These are phyloP conservation scores for Dipodomys merriami DNA, from an alignment of 2,113 vertebrate species.

Conservation along the genomic window DNA sequence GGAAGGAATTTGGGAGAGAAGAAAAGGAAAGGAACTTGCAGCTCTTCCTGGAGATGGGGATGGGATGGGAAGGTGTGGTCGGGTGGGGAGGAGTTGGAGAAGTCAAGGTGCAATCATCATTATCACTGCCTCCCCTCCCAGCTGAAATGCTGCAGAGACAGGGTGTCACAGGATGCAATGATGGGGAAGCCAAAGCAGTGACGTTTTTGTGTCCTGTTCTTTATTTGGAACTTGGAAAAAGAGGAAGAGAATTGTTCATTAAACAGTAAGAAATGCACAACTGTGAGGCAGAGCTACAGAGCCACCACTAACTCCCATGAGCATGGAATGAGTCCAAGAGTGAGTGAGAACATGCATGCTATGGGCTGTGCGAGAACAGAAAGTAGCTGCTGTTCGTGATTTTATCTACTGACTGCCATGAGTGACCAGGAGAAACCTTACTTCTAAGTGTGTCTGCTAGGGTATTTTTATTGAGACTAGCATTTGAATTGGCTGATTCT, in stretches of 20 bases:
- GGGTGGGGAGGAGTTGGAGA: no score
- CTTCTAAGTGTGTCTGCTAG: neutral
- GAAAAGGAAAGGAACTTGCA: no score
- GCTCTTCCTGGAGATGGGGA: no score
- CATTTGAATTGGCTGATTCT: neutral
- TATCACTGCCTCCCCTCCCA: neutral
- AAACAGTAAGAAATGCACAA: neutral
- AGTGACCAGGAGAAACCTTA: neutral
- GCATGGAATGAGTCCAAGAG: neutral
- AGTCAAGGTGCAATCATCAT: no score
- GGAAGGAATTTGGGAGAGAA: neutral
- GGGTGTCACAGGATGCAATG: neutral
- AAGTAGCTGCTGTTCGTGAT: neutral
- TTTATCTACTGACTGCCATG: neutral
- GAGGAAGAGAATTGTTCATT: fast-evolving
- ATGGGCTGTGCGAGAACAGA: neutral
- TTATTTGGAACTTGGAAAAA: neutral
- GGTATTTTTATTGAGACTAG: neutral
- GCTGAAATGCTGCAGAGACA: neutral
- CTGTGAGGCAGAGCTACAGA: neutral
- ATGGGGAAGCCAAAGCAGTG: neutral
- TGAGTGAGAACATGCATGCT: neutral
- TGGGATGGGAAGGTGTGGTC: no score
- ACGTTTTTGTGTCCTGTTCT: neutral
- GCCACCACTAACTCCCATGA: fast-evolving